Conservation (phyloP, 37 sponge, comb jelly and placozoan species). For the Hormiphora californensis region DNA sequence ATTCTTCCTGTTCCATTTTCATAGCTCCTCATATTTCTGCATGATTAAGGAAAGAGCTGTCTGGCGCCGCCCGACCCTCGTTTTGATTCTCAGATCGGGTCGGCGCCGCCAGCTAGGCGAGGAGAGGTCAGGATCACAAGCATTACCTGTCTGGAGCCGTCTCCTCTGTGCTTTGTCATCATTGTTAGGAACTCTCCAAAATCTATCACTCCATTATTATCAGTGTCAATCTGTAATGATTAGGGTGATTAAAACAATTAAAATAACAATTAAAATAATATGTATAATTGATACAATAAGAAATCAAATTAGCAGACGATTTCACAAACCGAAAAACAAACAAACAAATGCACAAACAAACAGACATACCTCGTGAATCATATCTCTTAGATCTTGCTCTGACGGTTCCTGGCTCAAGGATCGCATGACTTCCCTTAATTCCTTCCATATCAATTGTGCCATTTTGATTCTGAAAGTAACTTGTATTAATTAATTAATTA, state of each 20-base stretch:
- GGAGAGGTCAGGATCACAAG: too few relatives aligned
- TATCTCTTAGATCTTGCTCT: background rate
- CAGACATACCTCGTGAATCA: constrained; percentile 41
- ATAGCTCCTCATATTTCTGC: too few relatives aligned
- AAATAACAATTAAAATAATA: background rate
- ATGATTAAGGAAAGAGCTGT: too few relatives aligned
- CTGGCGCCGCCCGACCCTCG: too few relatives aligned
- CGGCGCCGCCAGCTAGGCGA: too few relatives aligned
- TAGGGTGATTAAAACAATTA: background rate
- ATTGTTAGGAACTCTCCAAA: constrained; percentile 26
- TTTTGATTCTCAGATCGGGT: too few relatives aligned
- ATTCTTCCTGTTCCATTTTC: too few relatives aligned
- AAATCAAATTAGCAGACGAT: background rate
- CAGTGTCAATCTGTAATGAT: constrained; percentile 25
- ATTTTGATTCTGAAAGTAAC: background rate
- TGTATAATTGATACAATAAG: background rate
- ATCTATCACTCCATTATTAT: constrained; percentile 36
- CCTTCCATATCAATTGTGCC: constrained; percentile 21
- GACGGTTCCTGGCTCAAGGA: background rate
- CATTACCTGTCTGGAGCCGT: too few relatives aligned
- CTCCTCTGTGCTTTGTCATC: constrained; percentile 41
- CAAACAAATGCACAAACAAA: too few relatives aligned
- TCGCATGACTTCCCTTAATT: background rate
- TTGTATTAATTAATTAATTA: too few relatives aligned
- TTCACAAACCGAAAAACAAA: too few relatives aligned